phyloP scores from a whole-genome alignment of 2,797 vertebrate species.

The Gastrophryne carolinensis region DNA sequence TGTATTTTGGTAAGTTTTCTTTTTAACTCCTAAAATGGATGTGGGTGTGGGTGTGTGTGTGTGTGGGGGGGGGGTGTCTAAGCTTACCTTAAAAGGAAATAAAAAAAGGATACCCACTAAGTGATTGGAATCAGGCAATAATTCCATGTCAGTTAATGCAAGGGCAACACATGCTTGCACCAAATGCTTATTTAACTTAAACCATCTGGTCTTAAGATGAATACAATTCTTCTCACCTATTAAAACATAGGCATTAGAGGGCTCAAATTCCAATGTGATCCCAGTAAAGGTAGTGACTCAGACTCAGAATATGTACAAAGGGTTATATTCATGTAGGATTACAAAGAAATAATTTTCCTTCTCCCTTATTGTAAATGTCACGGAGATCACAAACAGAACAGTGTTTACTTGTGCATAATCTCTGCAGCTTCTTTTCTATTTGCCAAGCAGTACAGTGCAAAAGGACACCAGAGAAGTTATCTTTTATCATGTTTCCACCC shows the following conservation, averaged over 20 bases:
- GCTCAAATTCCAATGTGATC: neutral
- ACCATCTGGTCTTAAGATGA: too few species aligned
- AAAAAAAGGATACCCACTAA: too few species aligned
- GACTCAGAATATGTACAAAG: neutral
- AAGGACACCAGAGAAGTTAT: constrained; percentile 7
- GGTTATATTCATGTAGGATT: neutral
- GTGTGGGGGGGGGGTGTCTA: too few species aligned
- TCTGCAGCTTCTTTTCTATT: constrained; percentile 5
- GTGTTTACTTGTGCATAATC: constrained; percentile 1
- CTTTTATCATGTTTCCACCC: neutral
- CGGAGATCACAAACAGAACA: constrained; percentile 11
- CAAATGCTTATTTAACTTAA: too few species aligned
- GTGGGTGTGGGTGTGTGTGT: too few species aligned
- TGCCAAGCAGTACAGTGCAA: constrained; percentile 6
- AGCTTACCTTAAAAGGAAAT: too few species aligned
- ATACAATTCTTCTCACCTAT: too few species aligned
- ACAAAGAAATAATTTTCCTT: neutral
- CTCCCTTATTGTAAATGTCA: constrained; percentile 22
- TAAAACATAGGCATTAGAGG: neutral
- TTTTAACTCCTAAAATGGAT: too few species aligned
- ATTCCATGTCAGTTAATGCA: too few species aligned
- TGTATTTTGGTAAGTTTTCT: too few species aligned
- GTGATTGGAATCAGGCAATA: too few species aligned
- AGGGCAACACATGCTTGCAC: too few species aligned
- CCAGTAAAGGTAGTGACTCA: neutral